Evolutionary conservation across 2,888 invertebrate genomes (phyloP).

Genomic region (Temnothorax ravouxi): DNA sequence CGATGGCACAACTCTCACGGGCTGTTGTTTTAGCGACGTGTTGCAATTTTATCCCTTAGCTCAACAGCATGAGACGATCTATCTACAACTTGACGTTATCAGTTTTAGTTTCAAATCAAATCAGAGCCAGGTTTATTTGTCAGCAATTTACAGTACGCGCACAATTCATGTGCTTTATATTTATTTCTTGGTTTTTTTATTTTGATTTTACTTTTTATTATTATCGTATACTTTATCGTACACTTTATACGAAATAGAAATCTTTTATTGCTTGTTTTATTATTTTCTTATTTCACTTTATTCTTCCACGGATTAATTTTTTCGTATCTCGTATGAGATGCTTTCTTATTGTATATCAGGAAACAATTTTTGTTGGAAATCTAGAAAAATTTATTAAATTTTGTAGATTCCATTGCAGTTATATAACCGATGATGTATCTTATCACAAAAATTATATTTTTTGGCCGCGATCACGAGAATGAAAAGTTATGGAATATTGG

Average conservation of each 20-base stretch:
- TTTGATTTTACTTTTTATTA: not conserved
- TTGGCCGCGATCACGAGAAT: not conserved
- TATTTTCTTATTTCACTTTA: constrained; percentile 4
- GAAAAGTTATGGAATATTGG: not conserved
- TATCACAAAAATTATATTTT: constrained; percentile 17
- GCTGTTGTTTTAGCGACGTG: not conserved
- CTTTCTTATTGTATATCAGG: not conserved
- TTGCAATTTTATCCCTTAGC: not conserved
- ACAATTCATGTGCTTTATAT: not conserved
- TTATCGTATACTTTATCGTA: not conserved
- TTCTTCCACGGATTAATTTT: not conserved
- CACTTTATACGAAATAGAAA: not conserved
- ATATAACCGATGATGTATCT: not conserved
- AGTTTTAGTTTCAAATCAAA: constrained; percentile 20
- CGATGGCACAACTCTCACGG: not conserved
- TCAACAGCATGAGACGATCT: not conserved
- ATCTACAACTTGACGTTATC: constrained; percentile 6
- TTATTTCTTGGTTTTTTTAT: not conserved
- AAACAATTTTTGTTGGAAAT: constrained; percentile 9
- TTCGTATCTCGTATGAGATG: not conserved
- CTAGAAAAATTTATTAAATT: constrained; percentile 2
- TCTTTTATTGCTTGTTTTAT: not conserved
- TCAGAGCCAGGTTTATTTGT: constrained; percentile 3
- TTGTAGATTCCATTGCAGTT: not conserved
- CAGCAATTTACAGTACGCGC: not conserved